Base-by-base conservation (phyloP, 2,888 invertebrate genomes). In the Gibbula magus region DNA sequence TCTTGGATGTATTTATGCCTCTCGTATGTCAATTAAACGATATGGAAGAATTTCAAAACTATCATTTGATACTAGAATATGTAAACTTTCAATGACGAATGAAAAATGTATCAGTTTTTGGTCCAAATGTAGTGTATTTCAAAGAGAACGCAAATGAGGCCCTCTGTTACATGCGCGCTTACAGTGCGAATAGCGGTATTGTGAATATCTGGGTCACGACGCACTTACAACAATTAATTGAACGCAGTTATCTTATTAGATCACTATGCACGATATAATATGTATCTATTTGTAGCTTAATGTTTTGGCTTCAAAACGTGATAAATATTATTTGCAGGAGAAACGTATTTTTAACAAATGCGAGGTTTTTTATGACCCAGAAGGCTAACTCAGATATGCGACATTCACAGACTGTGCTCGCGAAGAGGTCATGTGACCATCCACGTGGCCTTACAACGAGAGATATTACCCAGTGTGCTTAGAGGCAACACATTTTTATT, bases 381-480 rank as follows among this genome's bases (percentile, higher is more conserved):
- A 4, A 45, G 29, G 16, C 16, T 25, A 61, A 61, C 29, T 29
- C 18, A 16, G 29, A 25, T 29, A 61, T 29, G 29, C 61, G 61
- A 61, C 61, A 29, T 25, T 61, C 61, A 61, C 29, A 61, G 29
- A 16, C 61, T 29, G 25, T 25, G 29, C 61, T 22, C 20, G 61
- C 61, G 25, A 61, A 29, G 22, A 52, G 77, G 82, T 84, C 84
- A 84, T 82, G 84, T 84, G 84, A 84, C 80, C 78, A 77, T 82
- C 79, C 84, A 84, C 84, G 84, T 84, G 84, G 82, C 84, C 81
- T 76, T 79, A 74, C 56, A 52, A 66, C 75, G 51, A 77, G 75
- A 78, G 51, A 78, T 79, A 84, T 84, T 84, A 82, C 84, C 84
- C 84, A 84, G 77, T 79, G 73, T 84, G 82, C 84, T 82, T 77